Percentiles rank a stretch among this genome's conserved stretches.
phyloP scores from a whole-genome alignment of 2,113 vertebrate genomes.

The Tapirus terrestris region DNA sequence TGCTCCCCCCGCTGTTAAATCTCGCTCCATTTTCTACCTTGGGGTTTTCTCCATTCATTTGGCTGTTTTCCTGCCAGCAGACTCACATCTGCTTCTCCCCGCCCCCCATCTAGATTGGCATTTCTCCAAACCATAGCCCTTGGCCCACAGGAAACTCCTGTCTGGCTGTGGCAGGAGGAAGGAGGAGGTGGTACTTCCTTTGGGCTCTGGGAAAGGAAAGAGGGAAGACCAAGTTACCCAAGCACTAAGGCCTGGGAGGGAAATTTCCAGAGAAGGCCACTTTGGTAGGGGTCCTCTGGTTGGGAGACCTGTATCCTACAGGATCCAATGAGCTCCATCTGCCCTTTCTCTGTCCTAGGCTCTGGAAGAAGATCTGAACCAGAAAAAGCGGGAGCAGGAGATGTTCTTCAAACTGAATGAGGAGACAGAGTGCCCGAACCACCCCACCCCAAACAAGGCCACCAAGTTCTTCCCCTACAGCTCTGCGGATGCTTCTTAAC shows the following conservation, averaged over 20 bases:
- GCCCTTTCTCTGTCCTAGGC: conserved; percentile 83
- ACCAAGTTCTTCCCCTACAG: conserved; percentile 93
- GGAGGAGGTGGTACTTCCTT: background rate
- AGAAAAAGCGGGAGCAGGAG: conserved; percentile 95
- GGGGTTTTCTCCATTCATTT: background rate
- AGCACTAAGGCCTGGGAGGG: background rate
- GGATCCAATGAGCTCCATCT: background rate
- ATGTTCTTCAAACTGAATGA: conserved; percentile 93
- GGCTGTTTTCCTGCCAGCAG: background rate
- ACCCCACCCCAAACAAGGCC: conserved; percentile 89
- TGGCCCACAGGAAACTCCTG: background rate
- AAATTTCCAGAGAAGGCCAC: background rate
- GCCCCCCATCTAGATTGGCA: accelerated
- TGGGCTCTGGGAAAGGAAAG: background rate
- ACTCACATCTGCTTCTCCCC: background rate
- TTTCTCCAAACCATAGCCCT: background rate
- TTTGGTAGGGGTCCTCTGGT: background rate
- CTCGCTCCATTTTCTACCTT: background rate
- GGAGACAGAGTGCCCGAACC: conserved; percentile 81
- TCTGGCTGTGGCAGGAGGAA: background rate
- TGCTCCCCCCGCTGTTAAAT: background rate
- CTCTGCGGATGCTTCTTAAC: conserved; percentile 84
- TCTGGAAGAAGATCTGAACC: conserved; percentile 94
- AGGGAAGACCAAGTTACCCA: background rate
- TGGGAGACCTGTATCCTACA: background rate